Base-by-base conservation (phyloP, 2,797 vertebrate genomes). In the Sebastes itinus region DNA sequence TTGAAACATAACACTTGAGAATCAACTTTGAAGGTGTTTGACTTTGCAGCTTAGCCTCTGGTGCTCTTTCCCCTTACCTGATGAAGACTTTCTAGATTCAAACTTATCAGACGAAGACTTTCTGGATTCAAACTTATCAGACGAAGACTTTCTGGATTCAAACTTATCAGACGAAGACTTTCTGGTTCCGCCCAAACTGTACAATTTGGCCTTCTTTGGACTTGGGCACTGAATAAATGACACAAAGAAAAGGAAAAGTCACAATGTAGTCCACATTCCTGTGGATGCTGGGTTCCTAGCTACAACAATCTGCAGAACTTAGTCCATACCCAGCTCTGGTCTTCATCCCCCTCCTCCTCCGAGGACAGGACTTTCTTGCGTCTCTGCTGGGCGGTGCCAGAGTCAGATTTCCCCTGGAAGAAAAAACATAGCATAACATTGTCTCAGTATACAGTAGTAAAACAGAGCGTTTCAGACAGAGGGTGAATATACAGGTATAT, bases 291-390 rank as follows among this genome's bases (percentile, higher is more conserved):
- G 10, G 6, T 4, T 71, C 6, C 2, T 8, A 7, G 12, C 13
- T 67, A 3, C 13, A 22, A 14, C 58, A 3, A 23, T 22, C 46
- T 23, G 33, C 18, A 20, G 10, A 52, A 5, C 9, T 10, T 0
- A 6, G 18, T 63, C 33, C 74, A 2, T 82, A 94, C 93, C 91
- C 83, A 90, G 42, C 58, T 80, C 1, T 2, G 4, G 3, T 87
- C 89, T 5, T 85, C 81, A 0, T 64, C 59, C 2, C 0, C 27
- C 6, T 8, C n/a, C 1, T 91, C 88, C 55, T 92, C 91, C 28
- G 82, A 90, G 3, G 79, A 84, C 66, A 77, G 73, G 22, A 80
- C 4, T 27, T 8, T 38, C 7, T 5, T 62, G 0, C 8, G 49
- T 9, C 8, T 52, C 49, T n/a, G 18, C 20, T 1, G 62, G 4